A percentile compares a stretch with the other conserved stretches of the same genome.
Conservation (phyloP, 2,113 vertebrate species). For the Tympanuchus pallidicinctus region DNA sequence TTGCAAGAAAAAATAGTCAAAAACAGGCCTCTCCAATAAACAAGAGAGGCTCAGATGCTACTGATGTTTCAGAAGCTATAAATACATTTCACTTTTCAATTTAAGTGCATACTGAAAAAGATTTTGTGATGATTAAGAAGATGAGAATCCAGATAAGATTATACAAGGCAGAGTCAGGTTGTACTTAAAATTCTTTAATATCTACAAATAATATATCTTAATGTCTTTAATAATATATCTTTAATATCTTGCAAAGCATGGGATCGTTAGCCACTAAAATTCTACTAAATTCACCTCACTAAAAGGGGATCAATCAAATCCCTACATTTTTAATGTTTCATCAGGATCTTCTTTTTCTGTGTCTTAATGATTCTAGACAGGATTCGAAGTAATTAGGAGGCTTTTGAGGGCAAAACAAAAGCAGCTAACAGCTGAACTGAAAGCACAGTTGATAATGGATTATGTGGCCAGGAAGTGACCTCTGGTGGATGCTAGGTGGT, state of each 20-base stretch:
- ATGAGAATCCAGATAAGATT: neutral
- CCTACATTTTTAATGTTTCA: neutral
- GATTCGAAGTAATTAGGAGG: neutral
- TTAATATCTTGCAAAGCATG: neutral
- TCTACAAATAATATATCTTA: neutral
- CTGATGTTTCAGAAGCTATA: neutral
- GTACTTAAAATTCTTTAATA: neutral
- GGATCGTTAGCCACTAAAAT: neutral
- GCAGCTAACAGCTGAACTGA: neutral
- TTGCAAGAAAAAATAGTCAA: neutral
- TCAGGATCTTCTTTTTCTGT: neutral
- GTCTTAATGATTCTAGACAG: neutral
- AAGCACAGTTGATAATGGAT: neutral
- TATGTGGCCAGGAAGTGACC: conserved; percentile 37
- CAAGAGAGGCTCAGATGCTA: neutral
- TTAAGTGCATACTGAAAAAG: neutral
- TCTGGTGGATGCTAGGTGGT: conserved; percentile 43
- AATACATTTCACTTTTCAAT: neutral
- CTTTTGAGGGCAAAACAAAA: neutral
- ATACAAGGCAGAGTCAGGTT: neutral
- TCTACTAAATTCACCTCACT: no score
- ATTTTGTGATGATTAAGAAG: neutral
- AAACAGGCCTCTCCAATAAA: rapidly evolving
- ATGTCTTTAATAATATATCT: no score
- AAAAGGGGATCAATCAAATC: neutral